These are phyloP conservation scores for Hirtodrosophila confusa DNA, from an alignment of 2,888 invertebrate genomes.

Conservation along the genomic window DNA sequence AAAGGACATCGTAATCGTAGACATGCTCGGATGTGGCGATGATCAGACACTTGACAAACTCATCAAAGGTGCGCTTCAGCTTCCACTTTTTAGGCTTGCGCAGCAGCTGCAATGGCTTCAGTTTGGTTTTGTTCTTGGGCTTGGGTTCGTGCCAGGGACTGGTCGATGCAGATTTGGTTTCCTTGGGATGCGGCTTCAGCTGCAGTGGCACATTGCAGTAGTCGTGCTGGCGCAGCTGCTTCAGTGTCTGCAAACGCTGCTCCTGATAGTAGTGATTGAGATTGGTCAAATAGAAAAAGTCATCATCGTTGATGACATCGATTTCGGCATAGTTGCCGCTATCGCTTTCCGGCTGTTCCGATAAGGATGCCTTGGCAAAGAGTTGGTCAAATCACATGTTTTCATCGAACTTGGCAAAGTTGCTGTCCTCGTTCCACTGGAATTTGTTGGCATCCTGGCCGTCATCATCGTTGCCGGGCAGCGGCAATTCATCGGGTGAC, in stretches of 20 bases:
- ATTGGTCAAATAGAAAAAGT: slow-evolving; percentile 78
- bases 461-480: slow-evolving; percentile 27
- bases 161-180: slow-evolving; percentile 58
- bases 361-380: slow-evolving; percentile 67
- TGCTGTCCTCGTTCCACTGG: slow-evolving; percentile 82
- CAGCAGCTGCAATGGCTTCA: slow-evolving; percentile 57
- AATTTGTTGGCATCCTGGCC: slow-evolving; percentile 60
- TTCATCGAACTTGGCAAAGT: slow-evolving; percentile 85
- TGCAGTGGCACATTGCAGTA: slow-evolving; percentile 59
- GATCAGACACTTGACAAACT: slow-evolving; percentile 67
- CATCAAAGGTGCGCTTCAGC: slow-evolving; percentile 66
- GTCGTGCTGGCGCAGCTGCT: slow-evolving; percentile 40
- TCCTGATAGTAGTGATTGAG: slow-evolving; percentile 80
- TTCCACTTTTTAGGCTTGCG: slow-evolving; percentile 80
- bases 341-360: slow-evolving; percentile 37
- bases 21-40: slow-evolving; percentile 73
- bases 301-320: slow-evolving; percentile 75
- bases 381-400: slow-evolving; percentile 84
- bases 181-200: background rate
- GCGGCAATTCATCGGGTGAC: slow-evolving; percentile 63
- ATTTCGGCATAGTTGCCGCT: slow-evolving; percentile 77
- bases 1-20: slow-evolving; percentile 69
- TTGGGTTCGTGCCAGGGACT: slow-evolving; percentile 68
- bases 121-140: slow-evolving; percentile 29
- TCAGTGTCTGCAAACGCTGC: slow-evolving; percentile 52